Base-by-base conservation (phyloP, 1,140 invertebrate genomes). In the Listronotus bonariensis region DNA sequence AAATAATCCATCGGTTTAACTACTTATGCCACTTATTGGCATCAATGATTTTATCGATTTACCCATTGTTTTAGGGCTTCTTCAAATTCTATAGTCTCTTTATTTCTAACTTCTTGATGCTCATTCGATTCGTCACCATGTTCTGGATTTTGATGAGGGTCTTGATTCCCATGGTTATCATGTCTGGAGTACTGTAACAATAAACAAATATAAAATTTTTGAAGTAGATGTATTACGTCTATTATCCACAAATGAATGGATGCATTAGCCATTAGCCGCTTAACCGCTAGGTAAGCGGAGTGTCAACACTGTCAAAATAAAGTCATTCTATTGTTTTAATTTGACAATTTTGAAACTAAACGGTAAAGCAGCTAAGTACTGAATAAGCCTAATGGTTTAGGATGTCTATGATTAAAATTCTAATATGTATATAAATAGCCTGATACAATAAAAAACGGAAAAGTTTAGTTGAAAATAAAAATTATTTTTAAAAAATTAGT, bases 51-150 rank as follows among this genome's bases (percentile, higher is more conserved):
- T 83, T 86, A 86, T 80, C 87, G 85, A 78, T 89, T 88, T 43
- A 87, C 84, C 87, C 87, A 88, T 72, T 87, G 80, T 72, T 86
- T 86, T 61, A 87, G 83, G 3, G 85, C 84, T 71, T 89, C 87
- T 61, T 88, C 86, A 85, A 87, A 89, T 64, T 78, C 75, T 18
- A 78, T 68, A 10, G 72, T 89, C 83, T 65, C 85, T 80, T 70
- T 84, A 81, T 65, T 81, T 81, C 46, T 79, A 78, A 55, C 68
- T 68, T 86, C 86, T 49, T 71, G 51, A 54, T 70, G 71, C 51
- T 80, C 77, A 17, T 76, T 75, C 31, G 78, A 79, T 17, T 80
- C 80, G 49, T 81, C 77, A 45, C 52, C 60, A 11, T 40, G 59
- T 41, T 72, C 71, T 61, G 64, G 65, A 26, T 48, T 63, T 18